These are phyloP conservation scores for Misgurnus anguillicaudatus DNA, from an alignment of 2,113 vertebrate species.

Conservation along the genomic window DNA sequence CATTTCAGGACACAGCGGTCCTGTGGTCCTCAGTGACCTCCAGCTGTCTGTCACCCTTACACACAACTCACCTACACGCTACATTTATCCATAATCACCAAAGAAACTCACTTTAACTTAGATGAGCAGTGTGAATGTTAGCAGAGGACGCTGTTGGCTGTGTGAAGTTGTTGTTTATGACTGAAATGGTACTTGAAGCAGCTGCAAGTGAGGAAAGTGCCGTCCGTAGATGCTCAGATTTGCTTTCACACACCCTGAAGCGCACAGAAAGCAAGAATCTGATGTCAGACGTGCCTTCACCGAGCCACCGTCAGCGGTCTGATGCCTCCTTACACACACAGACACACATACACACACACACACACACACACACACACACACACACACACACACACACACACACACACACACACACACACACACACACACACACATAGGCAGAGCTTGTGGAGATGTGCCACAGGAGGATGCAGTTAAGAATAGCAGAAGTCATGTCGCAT, in stretches of 20 bases:
- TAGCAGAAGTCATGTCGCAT: slow-evolving; percentile 77
- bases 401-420: slow-evolving; percentile 36
- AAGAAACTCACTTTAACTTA: slow-evolving; percentile 37
- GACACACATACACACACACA: background rate
- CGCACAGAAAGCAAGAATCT: slow-evolving; percentile 19
- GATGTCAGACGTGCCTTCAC: slow-evolving; percentile 64
- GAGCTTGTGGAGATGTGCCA: slow-evolving; percentile 59
- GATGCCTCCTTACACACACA: slow-evolving; percentile 23
- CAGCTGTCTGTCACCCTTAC: slow-evolving; percentile 75
- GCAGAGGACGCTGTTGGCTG: slow-evolving; percentile 41
- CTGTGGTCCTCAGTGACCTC: slow-evolving; percentile 68
- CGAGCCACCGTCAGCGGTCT: slow-evolving; percentile 58
- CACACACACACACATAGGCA: slow-evolving; percentile 38
- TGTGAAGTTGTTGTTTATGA: slow-evolving; percentile 19
- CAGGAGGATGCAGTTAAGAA: slow-evolving; percentile 72
- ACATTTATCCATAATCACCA: slow-evolving; percentile 70
- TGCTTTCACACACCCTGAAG: slow-evolving; percentile 67
- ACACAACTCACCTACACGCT: slow-evolving; percentile 60
- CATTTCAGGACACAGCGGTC: slow-evolving; percentile 61
- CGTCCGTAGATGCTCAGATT: slow-evolving; percentile 68
- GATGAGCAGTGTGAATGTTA: slow-evolving; percentile 36
- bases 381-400: slow-evolving; percentile 37
- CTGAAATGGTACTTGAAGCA: slow-evolving; percentile 14
- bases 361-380: slow-evolving; percentile 8
- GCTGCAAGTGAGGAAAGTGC: slow-evolving; percentile 26